phyloP scores from a whole-genome alignment of 2,797 vertebrate genomes.

The Echeneis naucrates region DNA sequence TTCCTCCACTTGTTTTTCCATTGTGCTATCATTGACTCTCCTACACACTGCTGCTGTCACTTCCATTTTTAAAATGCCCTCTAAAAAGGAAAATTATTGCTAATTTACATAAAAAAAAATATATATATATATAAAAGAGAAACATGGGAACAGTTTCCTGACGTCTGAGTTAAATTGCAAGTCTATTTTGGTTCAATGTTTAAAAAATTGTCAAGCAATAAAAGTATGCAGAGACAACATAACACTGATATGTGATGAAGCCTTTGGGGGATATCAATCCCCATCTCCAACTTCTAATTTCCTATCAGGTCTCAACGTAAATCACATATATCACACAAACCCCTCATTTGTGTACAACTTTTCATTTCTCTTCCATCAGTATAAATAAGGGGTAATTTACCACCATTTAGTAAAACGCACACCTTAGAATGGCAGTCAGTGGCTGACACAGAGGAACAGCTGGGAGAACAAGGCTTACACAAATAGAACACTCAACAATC shows the following conservation, averaged over 20 bases:
- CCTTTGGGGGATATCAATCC: neutral
- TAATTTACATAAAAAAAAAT: conserved; percentile 8
- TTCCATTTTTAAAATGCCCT: neutral
- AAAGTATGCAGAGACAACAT: neutral
- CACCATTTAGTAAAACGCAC: neutral
- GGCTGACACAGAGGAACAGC: neutral
- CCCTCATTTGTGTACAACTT: neutral
- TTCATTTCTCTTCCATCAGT: neutral
- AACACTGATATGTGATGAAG: neutral
- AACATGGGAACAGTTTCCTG: neutral
- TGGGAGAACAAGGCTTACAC: conserved; percentile 4
- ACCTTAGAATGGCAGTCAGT: neutral
- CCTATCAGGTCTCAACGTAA: conserved; percentile 4
- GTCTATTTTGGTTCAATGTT: neutral
- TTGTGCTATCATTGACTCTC: neutral
- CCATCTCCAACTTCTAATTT: neutral
- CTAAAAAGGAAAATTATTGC: neutral
- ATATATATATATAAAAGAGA: neutral
- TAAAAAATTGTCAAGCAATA: neutral
- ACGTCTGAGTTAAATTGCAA: conserved; percentile 3
- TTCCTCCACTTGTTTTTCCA: neutral
- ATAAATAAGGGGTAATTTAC: neutral
- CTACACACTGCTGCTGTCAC: neutral
- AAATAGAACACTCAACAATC: conserved; percentile 18
- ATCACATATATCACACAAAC: neutral